These are phyloP conservation scores for Drosophila pruinosa DNA, from an alignment of 1,140 invertebrate genomes.

Conservation along the genomic window DNA sequence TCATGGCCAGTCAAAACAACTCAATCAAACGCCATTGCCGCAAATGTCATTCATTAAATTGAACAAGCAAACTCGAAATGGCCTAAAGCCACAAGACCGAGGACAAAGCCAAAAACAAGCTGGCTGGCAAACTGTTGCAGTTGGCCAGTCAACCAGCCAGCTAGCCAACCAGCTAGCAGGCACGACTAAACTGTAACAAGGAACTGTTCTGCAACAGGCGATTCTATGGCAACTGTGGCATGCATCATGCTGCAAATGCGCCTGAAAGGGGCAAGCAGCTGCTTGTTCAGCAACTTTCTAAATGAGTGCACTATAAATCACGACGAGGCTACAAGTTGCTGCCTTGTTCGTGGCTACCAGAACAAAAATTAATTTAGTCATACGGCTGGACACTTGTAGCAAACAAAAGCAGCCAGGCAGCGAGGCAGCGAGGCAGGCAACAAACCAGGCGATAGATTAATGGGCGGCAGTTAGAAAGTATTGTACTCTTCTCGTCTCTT, in stretches of 20 bases:
- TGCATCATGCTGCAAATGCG: conserved; percentile 24
- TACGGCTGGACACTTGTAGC: conserved; percentile 71
- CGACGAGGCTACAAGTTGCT: conserved; percentile 67
- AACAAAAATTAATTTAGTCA: conserved; percentile 80
- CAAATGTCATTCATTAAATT: conserved; percentile 76
- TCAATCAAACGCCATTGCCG: conserved; percentile 68
- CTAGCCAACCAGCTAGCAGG: conserved; percentile 24
- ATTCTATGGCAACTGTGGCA: conserved; percentile 8
- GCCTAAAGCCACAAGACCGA: conserved; percentile 46
- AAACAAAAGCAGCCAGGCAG: too few species aligned
- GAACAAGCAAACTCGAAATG: conserved; percentile 51
- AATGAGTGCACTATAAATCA: conserved; percentile 81
- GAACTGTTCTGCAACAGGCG: conserved; percentile 58
- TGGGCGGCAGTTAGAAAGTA: conserved; percentile 74
- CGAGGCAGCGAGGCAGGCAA: too few species aligned
- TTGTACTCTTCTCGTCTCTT: neutral
- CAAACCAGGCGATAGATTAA: conserved; percentile 66
- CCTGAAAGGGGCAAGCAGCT: conserved; percentile 28
- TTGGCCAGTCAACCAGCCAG: neutral
- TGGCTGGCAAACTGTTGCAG: conserved; percentile 28
- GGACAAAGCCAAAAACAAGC: conserved; percentile 39
- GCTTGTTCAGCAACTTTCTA: conserved; percentile 78
- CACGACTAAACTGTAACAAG: conserved; percentile 80
- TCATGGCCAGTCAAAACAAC: conserved; percentile 74
- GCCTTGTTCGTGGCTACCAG: conserved; percentile 71